These are phyloP conservation scores for Hipposideros armiger DNA, from an alignment of 2,113 vertebrate species.

Conservation along the genomic window DNA sequence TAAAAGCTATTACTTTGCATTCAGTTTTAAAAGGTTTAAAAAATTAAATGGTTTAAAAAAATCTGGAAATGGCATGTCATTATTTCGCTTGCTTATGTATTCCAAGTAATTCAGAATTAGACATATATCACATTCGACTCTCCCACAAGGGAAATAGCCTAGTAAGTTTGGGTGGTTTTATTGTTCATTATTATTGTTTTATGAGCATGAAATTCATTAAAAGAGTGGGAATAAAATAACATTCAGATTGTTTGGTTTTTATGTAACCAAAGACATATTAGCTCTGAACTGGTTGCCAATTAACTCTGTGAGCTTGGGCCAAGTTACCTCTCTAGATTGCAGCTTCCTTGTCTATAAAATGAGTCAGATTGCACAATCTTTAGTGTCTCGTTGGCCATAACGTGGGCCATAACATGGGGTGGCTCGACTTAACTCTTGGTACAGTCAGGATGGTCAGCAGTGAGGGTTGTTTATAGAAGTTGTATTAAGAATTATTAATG, in stretches of 20 bases:
- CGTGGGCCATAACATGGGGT: no score
- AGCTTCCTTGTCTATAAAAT: neutral
- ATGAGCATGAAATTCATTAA: constrained; percentile 54
- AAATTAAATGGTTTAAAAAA: neutral
- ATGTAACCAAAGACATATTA: constrained; percentile 1
- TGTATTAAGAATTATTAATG: neutral
- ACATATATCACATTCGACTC: neutral
- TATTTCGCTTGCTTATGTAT: constrained; percentile 57
- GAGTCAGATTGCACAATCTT: neutral
- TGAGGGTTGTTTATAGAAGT: neutral
- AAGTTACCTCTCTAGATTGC: neutral
- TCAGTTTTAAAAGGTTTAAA: neutral
- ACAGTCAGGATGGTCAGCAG: neutral
- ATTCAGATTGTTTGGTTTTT: constrained; percentile 9
- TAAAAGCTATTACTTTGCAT: neutral
- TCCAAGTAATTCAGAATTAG: constrained; percentile 21
- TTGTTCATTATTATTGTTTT: constrained; percentile 42
- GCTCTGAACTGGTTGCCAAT: neutral
- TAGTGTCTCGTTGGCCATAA: neutral
- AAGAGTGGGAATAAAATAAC: constrained; percentile 42
- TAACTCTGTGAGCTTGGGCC: neutral
- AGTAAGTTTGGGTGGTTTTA: neutral
- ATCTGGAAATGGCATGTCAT: neutral
- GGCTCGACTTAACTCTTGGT: neutral
- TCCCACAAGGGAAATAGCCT: constrained; percentile 28